Percentiles rank a stretch among this genome's conserved stretches.
Conservation (phyloP, 2,888 invertebrate genomes). For the Metopia argyrocephala region DNA sequence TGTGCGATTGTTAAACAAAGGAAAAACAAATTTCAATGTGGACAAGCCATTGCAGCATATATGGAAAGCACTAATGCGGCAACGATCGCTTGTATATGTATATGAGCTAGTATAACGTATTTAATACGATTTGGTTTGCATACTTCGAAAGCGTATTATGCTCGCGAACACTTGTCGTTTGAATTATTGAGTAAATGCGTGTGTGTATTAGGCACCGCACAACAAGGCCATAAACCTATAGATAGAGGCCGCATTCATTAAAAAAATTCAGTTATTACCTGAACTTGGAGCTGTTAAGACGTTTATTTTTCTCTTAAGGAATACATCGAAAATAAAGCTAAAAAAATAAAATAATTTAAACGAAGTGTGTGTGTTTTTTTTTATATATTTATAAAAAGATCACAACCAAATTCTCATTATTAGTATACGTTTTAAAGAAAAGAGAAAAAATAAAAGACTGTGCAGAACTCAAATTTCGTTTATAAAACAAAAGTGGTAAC, state of each 20-base stretch:
- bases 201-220: neutral
- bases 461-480: conserved; percentile 15
- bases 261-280: conserved; percentile 73
- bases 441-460: conserved; percentile 32
- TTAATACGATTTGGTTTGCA: too few species aligned
- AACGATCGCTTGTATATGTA: too few species aligned
- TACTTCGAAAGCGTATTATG: too few species aligned
- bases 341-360: conserved; percentile 45
- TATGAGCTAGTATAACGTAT: too few species aligned
- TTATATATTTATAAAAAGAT: neutral
- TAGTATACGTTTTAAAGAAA: conserved; percentile 8
- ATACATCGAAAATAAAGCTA: conserved; percentile 28
- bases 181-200: too few species aligned
- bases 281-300: conserved; percentile 71
- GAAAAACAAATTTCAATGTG: too few species aligned
- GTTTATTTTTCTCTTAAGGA: conserved; percentile 46
- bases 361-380: conserved; percentile 43
- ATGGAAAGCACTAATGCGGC: too few species aligned
- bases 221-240: conserved; percentile 67
- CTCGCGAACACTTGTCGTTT: too few species aligned
- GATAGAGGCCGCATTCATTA: conserved; percentile 68
- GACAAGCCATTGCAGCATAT: too few species aligned
- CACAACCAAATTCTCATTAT: neutral
- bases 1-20: too few species aligned
- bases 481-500: neutral